Percentiles rank a stretch among this genome's conserved stretches.
These are phyloP conservation scores for Girardinus metallicus DNA, from an alignment of 2,797 vertebrate species.

Conservation along the genomic window DNA sequence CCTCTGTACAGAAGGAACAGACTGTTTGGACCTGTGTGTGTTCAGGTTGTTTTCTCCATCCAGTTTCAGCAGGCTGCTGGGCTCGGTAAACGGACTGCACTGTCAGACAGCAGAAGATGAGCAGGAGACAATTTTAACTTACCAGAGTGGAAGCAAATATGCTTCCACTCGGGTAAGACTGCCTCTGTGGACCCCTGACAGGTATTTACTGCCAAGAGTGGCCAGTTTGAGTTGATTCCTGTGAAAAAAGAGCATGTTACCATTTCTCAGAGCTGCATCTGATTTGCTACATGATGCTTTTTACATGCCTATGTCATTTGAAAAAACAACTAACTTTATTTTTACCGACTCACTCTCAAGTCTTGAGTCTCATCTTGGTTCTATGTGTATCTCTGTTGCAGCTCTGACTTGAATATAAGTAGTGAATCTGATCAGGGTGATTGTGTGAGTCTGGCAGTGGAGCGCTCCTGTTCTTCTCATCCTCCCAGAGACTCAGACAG, in stretches of 20 bases:
- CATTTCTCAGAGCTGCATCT: neutral
- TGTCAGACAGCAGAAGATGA: slow-evolving; percentile 32
- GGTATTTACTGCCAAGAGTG: slow-evolving; percentile 60
- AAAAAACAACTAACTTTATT: neutral
- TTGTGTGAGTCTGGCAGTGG: slow-evolving; percentile 53
- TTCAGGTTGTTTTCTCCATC: slow-evolving; percentile 40
- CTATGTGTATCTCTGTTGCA: slow-evolving; percentile 18
- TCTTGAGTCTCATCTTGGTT: neutral
- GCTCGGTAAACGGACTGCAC: slow-evolving; percentile 38
- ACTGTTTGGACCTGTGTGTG: slow-evolving; percentile 44
- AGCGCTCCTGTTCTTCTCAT: slow-evolving; percentile 51
- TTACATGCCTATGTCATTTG: neutral
- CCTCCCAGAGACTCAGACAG: slow-evolving; percentile 32
- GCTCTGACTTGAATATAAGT: slow-evolving; percentile 24
- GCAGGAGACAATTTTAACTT: slow-evolving; percentile 50
- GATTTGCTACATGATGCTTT: neutral
- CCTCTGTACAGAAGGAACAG: slow-evolving; percentile 26
- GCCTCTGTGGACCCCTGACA: slow-evolving; percentile 38
- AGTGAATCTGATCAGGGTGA: slow-evolving; percentile 55
- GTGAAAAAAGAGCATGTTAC: neutral
- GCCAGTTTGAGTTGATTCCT: neutral
- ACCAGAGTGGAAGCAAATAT: slow-evolving; percentile 21
- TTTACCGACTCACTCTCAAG: neutral
- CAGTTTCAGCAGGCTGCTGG: slow-evolving; percentile 45
- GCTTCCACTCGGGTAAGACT: slow-evolving; percentile 11